Conservation (phyloP, 2,888 invertebrate genomes). For the Achlya flavicornis region DNA sequence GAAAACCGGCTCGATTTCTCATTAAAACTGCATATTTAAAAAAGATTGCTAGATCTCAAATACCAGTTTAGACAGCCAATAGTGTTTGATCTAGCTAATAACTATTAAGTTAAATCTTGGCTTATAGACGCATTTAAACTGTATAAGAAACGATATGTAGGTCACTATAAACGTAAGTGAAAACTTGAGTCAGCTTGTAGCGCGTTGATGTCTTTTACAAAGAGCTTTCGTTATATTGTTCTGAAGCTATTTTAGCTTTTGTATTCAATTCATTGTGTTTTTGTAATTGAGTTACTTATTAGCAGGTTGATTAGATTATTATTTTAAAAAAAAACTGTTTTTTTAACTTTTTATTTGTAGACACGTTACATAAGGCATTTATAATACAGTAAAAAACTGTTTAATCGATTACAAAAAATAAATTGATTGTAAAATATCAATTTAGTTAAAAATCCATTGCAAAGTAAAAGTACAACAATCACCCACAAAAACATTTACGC, state of each 20-base stretch:
- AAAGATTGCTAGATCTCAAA: not conserved
- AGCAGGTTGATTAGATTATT: too few relatives aligned
- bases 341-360: not conserved
- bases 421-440: not conserved
- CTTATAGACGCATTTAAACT: not conserved
- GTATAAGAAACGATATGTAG: not conserved
- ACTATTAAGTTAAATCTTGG: conserved; percentile 1
- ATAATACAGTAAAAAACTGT: too few relatives aligned
- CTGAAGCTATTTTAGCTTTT: not conserved
- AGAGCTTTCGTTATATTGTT: conserved; percentile 21
- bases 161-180: not conserved
- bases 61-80: not conserved
- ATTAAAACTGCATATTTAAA: not conserved
- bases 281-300: not conserved
- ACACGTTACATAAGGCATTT: not conserved
- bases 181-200: conserved; percentile 12
- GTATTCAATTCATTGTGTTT: not conserved
- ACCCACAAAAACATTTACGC: conserved; percentile 8
- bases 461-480: conserved; percentile 8
- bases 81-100: not conserved
- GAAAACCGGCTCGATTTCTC: not conserved
- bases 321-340: too few relatives aligned
- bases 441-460: not conserved
- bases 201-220: conserved; percentile 62
- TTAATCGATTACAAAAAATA: not conserved